These are phyloP conservation scores for Phycodurus eques DNA, from an alignment of 2,113 vertebrate species.

Conservation along the genomic window DNA sequence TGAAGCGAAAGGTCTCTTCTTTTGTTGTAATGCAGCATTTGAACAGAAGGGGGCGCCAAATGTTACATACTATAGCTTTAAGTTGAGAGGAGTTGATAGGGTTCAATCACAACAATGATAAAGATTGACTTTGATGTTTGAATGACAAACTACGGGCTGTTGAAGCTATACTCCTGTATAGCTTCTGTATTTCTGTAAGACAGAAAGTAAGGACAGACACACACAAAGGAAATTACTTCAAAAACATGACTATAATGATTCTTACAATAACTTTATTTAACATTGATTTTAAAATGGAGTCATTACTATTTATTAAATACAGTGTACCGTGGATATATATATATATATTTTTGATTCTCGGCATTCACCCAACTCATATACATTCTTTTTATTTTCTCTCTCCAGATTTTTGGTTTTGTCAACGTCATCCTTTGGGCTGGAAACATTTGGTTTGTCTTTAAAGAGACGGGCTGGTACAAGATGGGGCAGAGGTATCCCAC, in stretches of 20 bases:
- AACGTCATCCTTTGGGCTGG: slow-evolving; percentile 96
- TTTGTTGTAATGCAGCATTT: too few species aligned
- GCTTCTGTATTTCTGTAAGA: too few species aligned
- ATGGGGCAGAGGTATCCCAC: slow-evolving; percentile 82
- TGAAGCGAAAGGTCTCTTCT: too few species aligned
- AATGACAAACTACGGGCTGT: too few species aligned
- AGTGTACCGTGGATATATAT: neutral
- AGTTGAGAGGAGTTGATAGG: too few species aligned
- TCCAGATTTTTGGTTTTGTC: slow-evolving; percentile 93
- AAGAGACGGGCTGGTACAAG: slow-evolving; percentile 97
- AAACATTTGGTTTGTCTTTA: slow-evolving; percentile 99
- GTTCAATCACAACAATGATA: too few species aligned
- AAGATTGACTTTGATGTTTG: too few species aligned
- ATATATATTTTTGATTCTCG: neutral
- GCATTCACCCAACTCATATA: neutral
- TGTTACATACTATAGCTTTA: too few species aligned
- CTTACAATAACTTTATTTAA: too few species aligned
- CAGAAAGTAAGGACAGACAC: neutral
- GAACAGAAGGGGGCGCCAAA: too few species aligned
- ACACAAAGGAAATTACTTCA: neutral
- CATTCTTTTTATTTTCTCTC: neutral
- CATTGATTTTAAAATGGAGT: neutral
- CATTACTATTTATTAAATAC: neutral
- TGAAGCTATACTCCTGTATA: too few species aligned
- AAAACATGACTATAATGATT: neutral